Conservation (phyloP, 2,888 invertebrate genomes). For the Nephrocerus scutellatus region DNA sequence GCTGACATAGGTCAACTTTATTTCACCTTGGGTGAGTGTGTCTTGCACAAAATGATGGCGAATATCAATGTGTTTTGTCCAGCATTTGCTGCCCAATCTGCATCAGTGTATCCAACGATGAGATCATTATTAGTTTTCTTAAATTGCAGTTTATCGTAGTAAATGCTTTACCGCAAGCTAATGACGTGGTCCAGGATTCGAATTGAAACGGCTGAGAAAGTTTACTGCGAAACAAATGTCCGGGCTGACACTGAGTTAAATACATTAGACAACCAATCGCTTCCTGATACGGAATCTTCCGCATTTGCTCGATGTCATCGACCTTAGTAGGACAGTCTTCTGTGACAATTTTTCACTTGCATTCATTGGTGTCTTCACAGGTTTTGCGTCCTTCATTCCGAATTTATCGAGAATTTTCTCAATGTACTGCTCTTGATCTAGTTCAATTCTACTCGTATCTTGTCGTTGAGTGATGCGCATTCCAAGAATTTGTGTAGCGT, state of each 20-base stretch:
- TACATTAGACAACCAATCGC: slow-evolving; percentile 12
- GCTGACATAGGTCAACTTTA: too few species aligned
- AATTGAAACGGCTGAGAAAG: slow-evolving; percentile 12
- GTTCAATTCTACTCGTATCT: slow-evolving; percentile 6
- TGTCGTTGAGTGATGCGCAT: slow-evolving; percentile 11
- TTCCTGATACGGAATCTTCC: slow-evolving; percentile 11
- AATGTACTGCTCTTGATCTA: too few species aligned
- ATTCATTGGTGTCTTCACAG: slow-evolving; percentile 14
- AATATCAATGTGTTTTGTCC: too few species aligned
- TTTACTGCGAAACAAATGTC: slow-evolving; percentile 13
- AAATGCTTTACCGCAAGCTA: too few species aligned
- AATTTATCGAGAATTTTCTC: slow-evolving; percentile 14
- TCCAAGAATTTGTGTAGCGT: slow-evolving; percentile 11
- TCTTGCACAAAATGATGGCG: too few species aligned
- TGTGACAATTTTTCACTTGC: slow-evolving; percentile 11
- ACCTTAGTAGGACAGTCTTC: slow-evolving; percentile 8
- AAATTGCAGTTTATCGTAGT: too few species aligned
- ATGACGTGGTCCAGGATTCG: too few species aligned
- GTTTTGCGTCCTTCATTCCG: slow-evolving; percentile 13
- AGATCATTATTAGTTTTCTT: too few species aligned
- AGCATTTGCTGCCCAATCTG: too few species aligned
- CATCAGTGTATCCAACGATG: too few species aligned
- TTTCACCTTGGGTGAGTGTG: too few species aligned
- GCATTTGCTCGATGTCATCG: slow-evolving; percentile 9
- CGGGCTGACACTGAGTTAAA: slow-evolving; percentile 8